phyloP scores from a whole-genome alignment of 1,140 invertebrate genomes.

The Pararge aegeria region DNA sequence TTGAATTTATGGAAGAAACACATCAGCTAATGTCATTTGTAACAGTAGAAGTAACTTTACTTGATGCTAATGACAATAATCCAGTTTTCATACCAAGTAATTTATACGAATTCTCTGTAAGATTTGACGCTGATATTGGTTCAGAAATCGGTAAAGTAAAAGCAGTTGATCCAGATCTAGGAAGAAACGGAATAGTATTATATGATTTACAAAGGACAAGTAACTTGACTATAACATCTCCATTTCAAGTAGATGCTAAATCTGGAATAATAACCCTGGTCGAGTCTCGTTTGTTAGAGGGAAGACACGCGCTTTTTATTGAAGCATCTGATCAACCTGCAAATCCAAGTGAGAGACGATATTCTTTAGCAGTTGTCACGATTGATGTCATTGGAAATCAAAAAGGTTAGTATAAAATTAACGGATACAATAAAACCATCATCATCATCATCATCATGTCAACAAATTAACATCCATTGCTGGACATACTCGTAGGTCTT shows the following conservation, averaged over 20 bases:
- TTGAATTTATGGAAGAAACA: slow-evolving; percentile 61
- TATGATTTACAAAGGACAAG: slow-evolving; percentile 88
- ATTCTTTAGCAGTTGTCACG: slow-evolving; percentile 90
- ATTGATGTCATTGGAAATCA: slow-evolving; percentile 83
- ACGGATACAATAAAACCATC: too few species aligned
- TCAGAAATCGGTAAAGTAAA: slow-evolving; percentile 87
- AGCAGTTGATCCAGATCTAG: slow-evolving; percentile 90
- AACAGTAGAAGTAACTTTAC: slow-evolving; percentile 88
- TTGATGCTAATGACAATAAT: slow-evolving; percentile 94
- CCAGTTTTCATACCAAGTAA: slow-evolving; percentile 91
- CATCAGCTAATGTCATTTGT: slow-evolving; percentile 82
- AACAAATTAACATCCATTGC: too few species aligned
- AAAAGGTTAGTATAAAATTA: slow-evolving; percentile 59
- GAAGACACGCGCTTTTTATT: slow-evolving; percentile 88
- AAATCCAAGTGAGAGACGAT: slow-evolving; percentile 89
- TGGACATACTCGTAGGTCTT: too few species aligned
- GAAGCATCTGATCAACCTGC: slow-evolving; percentile 90
- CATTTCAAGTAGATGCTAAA: slow-evolving; percentile 86
- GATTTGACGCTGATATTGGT: slow-evolving; percentile 83
- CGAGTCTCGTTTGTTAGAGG: slow-evolving; percentile 83
- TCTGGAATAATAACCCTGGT: slow-evolving; percentile 86
- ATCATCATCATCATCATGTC: too few species aligned
- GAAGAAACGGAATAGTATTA: slow-evolving; percentile 87
- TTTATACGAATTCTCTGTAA: slow-evolving; percentile 88
- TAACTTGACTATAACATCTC: slow-evolving; percentile 83